phyloP scores from a whole-genome alignment of 2,888 invertebrate genomes.

The Matsumyia berberina region DNA sequence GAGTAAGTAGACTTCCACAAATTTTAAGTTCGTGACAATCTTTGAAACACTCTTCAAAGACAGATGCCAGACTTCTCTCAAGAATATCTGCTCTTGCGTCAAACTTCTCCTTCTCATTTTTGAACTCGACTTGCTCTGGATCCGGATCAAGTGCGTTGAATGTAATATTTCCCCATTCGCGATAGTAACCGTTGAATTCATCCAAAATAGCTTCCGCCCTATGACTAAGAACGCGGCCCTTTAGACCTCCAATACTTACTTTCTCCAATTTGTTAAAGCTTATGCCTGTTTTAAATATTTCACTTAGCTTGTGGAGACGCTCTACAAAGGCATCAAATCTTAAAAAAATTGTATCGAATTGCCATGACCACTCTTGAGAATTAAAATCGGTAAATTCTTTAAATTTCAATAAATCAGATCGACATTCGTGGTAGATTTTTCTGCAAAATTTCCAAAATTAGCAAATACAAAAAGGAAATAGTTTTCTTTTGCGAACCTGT shows the following conservation, averaged over 20 bases:
- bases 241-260: slow-evolving; percentile 90
- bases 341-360: slow-evolving; percentile 89
- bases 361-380: slow-evolving; percentile 90
- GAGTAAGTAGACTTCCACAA: slow-evolving; percentile 89
- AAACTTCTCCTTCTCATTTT: slow-evolving; percentile 88
- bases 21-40: slow-evolving; percentile 91
- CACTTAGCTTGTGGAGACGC: slow-evolving; percentile 88
- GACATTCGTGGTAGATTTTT: slow-evolving; percentile 85
- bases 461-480: not conserved
- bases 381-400: slow-evolving; percentile 80
- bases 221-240: slow-evolving; percentile 87
- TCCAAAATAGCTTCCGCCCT: slow-evolving; percentile 84
- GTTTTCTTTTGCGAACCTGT: slow-evolving; percentile 83
- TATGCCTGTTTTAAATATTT: slow-evolving; percentile 89
- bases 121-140: slow-evolving; percentile 88
- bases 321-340: slow-evolving; percentile 88
- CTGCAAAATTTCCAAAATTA: slow-evolving; percentile 77
- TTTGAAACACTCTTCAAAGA: slow-evolving; percentile 92
- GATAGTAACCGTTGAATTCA: slow-evolving; percentile 79
- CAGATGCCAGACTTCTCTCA: slow-evolving; percentile 91
- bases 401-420: slow-evolving; percentile 83
- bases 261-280: slow-evolving; percentile 95
- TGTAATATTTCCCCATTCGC: slow-evolving; percentile 85
- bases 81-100: slow-evolving; percentile 88
- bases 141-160: slow-evolving; percentile 92